Percentiles rank a stretch among this genome's conserved stretches.
phyloP scores from a whole-genome alignment of 2,888 invertebrate species.

The Blastobasis adustella region DNA sequence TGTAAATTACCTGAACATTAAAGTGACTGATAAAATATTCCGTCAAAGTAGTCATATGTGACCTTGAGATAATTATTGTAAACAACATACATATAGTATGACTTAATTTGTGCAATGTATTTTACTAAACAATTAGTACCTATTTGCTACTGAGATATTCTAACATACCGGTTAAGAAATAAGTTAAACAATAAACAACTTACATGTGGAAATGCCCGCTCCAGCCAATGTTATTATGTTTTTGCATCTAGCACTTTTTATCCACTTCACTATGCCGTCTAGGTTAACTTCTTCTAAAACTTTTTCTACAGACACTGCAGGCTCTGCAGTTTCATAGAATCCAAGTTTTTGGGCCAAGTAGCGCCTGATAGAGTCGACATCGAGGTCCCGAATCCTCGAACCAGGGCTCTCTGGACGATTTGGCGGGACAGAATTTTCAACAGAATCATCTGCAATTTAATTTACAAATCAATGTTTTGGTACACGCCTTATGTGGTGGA shows the following conservation, averaged over 20 bases:
- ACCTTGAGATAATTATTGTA: conserved; percentile 19
- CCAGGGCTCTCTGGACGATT: conserved; percentile 49
- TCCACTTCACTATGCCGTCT: conserved; percentile 86
- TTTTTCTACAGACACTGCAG: conserved; percentile 40
- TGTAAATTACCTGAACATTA: no score
- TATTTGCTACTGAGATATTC: no score
- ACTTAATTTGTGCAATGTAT: no score
- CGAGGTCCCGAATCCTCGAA: conserved; percentile 56
- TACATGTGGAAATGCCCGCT: conserved; percentile 97
- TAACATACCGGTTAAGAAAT: no score
- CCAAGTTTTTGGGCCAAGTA: conserved; percentile 80
- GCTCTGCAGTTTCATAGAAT: conserved; percentile 63
- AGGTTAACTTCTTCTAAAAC: conserved; percentile 82
- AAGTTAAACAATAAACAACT: conserved; percentile 37
- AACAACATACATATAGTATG: conserved; percentile 15
- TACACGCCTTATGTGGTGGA: no score
- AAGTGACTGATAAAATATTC: conserved; percentile 3
- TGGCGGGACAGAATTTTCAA: conserved; percentile 51
- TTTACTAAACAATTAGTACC: no score
- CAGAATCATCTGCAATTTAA: conserved; percentile 31
- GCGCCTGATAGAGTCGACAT: conserved; percentile 78
- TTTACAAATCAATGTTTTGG: no score
- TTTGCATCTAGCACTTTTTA: conserved; percentile 83
- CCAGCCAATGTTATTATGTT: conserved; percentile 96
- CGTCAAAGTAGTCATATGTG: conserved; percentile 1